Conservation (phyloP, 2,113 vertebrate species). For the Zapus hudsonius region DNA sequence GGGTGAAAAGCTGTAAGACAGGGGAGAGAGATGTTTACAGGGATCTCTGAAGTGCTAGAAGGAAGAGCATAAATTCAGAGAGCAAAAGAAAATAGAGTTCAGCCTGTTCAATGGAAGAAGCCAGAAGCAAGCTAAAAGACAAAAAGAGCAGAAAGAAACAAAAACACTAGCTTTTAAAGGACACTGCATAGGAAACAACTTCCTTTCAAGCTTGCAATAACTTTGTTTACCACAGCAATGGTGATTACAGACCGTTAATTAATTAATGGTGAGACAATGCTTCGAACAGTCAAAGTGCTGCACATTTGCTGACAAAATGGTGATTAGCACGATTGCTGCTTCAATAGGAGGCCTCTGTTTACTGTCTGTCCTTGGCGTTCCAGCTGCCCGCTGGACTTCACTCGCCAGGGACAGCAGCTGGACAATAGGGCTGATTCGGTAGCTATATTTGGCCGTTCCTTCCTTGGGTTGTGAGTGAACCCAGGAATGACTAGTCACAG, state of each 20-base stretch:
- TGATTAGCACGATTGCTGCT: constrained; percentile 66
- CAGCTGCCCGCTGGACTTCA: constrained; percentile 63
- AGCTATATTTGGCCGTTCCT: constrained; percentile 60
- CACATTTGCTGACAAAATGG: constrained; percentile 61
- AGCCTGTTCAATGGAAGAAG: background rate
- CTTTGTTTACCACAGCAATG: constrained; percentile 29
- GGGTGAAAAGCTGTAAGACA: background rate
- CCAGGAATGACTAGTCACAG: constrained; percentile 47
- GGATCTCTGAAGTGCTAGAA: background rate
- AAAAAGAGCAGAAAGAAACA: background rate
- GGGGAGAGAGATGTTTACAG: background rate
- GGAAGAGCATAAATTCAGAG: background rate
- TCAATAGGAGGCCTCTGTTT: constrained; percentile 39
- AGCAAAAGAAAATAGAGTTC: background rate
- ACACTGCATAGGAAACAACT: background rate
- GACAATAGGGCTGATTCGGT: constrained; percentile 5
- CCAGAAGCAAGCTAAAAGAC: background rate
- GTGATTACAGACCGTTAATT: constrained; percentile 66
- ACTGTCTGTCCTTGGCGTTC: constrained; percentile 42
- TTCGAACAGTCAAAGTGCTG: constrained; percentile 41
- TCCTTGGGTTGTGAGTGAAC: constrained; percentile 44
- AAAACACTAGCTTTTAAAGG: background rate
- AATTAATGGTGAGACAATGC: constrained; percentile 64
- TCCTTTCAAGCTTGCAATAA: constrained; percentile 29
- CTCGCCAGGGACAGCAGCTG: constrained; percentile 58